These are phyloP conservation scores for Ascaphus truei DNA, from an alignment of 2,113 vertebrate genomes.

Conservation along the genomic window DNA sequence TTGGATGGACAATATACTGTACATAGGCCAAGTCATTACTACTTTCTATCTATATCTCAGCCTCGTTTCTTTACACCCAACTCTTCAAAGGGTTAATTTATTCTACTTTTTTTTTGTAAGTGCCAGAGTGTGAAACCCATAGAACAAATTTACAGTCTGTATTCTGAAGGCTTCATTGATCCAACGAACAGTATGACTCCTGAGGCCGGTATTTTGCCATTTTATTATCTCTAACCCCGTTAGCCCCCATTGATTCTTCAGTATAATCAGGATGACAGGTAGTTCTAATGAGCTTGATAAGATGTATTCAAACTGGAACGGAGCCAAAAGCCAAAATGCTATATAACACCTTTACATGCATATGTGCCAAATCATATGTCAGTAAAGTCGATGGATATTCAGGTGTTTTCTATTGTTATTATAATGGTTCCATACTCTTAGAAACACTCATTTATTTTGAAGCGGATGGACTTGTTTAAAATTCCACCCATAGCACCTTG, in stretches of 20 bases:
- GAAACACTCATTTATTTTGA: too few species aligned
- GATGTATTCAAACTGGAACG: neutral
- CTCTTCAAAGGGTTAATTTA: too few species aligned
- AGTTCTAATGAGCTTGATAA: conserved; percentile 38
- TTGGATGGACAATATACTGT: too few species aligned
- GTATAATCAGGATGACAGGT: conserved; percentile 40
- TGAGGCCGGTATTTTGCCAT: conserved; percentile 44
- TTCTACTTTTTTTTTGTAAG: too few species aligned
- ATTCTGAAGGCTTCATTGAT: conserved; percentile 45
- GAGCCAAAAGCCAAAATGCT: neutral
- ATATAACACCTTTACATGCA: neutral
- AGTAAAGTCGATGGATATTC: too few species aligned
- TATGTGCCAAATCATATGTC: neutral
- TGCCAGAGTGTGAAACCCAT: neutral
- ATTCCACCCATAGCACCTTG: too few species aligned
- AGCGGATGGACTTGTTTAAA: too few species aligned
- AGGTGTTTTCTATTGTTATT: too few species aligned
- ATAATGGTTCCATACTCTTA: too few species aligned
- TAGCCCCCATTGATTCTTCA: conserved; percentile 38
- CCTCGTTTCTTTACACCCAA: too few species aligned
- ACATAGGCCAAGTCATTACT: too few species aligned
- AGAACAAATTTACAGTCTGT: conserved; percentile 36
- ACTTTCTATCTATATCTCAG: too few species aligned
- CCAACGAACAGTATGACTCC: conserved; percentile 37
- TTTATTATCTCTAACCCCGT: conserved; percentile 50